Evolutionary conservation across 2,888 invertebrate genomes (phyloP), one percentile per base, ranked within the genome.

Genomic region (Rugalucina vietnamica): DNA sequence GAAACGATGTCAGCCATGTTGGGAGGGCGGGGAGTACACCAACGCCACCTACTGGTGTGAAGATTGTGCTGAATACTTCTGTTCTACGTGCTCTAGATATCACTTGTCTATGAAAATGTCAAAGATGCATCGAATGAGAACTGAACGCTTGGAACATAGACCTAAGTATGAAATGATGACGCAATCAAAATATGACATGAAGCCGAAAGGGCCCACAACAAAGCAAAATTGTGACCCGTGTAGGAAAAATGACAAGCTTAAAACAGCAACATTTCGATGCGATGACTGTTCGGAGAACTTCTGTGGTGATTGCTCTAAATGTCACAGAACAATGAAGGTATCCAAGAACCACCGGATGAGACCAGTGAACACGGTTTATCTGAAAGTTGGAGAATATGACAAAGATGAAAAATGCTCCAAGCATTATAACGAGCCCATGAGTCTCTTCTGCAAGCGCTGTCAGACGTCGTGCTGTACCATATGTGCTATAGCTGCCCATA

Each of bases 311-410:
- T 87, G 87, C 39, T 70, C 65, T 21, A 65, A 70, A 36, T 85
- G 85, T 39, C 87, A 87, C 29, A 72, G 79, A 18, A 81, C 71
- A 29, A 87, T 87, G 87, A 85, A 85, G 73, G 79, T 87, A 78
- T 79, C 87, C 0, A 87, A 85, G 54, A 37, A 79, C 1, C 87
- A 87, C 60, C 81, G 75, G 27, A 34, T 87, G 36, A 49, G 80
- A 27, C 69, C 84, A 0, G 50, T 87, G 43, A 75, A 78, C 21
- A 81, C 76, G 12, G 80, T 85, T 10, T 12, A 84, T 10, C 32
- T 65, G 8, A 78, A 72, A 57, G 70, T 77, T 5, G 72, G 70
- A 3, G 36, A 74, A 21, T 79, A 76, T 50, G 80, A 79, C 43
- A 27, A 79, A 49, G 83, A 75, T 43, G 5, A 83, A 1, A 79